Conservation (phyloP, 2,113 vertebrate genomes). For the Thamnophis sirtalis region DNA sequence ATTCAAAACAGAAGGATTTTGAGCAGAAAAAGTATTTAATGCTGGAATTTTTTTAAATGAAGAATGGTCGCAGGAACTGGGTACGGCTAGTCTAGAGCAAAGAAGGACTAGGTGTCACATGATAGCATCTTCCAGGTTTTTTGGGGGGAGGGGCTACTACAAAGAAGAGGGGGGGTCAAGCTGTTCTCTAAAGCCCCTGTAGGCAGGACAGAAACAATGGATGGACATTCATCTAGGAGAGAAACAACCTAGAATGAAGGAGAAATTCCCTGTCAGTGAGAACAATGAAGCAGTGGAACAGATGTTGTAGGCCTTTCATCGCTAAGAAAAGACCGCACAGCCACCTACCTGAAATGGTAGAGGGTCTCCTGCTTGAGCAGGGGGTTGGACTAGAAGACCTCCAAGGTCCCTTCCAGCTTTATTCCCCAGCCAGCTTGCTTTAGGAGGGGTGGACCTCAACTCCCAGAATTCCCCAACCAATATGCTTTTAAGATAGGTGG, state of each 20-base stretch:
- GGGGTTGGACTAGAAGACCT: no score
- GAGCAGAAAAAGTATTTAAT: background rate
- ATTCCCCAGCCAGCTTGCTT: background rate
- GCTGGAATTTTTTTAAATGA: background rate
- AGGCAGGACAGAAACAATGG: no score
- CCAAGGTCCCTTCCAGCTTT: no score
- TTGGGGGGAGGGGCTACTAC: background rate
- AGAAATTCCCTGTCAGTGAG: no score
- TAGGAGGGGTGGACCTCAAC: background rate
- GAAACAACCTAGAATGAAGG: no score
- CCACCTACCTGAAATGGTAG: no score
- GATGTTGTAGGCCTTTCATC: no score
- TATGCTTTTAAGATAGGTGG: background rate
- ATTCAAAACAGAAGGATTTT: no score
- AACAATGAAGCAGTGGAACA: no score
- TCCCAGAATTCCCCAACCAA: background rate
- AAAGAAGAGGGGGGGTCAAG: background rate
- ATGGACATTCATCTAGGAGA: no score
- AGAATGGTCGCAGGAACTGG: background rate
- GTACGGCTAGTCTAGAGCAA: background rate
- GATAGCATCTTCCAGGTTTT: background rate
- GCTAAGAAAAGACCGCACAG: no score
- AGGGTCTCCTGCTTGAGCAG: no score
- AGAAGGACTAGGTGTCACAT: background rate
- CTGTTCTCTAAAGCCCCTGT: background rate